Percentiles rank a stretch among this genome's conserved stretches.
These are phyloP conservation scores for Ctenicera cuprea DNA, from an alignment of 2,888 invertebrate genomes.

Conservation along the genomic window DNA sequence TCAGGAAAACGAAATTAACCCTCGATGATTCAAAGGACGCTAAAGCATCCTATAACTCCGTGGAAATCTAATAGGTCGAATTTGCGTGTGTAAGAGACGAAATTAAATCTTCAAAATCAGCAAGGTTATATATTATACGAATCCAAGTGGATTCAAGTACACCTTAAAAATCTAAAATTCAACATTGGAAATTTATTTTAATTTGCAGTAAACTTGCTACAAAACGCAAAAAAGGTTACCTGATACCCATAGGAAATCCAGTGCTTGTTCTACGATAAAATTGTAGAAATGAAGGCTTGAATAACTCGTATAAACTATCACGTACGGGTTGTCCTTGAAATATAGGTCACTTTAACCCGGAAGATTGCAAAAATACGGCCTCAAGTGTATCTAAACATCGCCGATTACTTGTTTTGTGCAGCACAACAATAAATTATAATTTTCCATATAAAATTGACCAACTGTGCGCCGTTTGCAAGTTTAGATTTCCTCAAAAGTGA, in stretches of 20 bases:
- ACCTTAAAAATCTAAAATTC: too few relatives aligned
- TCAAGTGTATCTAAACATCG: conserved; percentile 24
- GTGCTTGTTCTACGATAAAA: neutral
- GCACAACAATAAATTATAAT: neutral
- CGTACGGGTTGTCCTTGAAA: conserved; percentile 39
- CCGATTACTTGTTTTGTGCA: neutral
- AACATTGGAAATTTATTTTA: too few relatives aligned
- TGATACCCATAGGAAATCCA: conserved; percentile 6
- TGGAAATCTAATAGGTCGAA: too few relatives aligned
- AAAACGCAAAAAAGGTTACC: neutral
- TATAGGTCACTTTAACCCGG: conserved; percentile 38
- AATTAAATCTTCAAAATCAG: too few relatives aligned
- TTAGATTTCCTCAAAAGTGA: conserved; percentile 35
- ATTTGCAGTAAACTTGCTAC: neutral
- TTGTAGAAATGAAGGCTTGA: conserved; percentile 14
- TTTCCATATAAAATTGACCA: conserved; percentile 34
- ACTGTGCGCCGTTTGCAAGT: conserved; percentile 31
- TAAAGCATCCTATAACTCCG: too few relatives aligned
- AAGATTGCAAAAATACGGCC: conserved; percentile 38
- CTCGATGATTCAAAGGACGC: too few relatives aligned
- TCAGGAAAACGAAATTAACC: too few relatives aligned
- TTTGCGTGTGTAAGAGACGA: too few relatives aligned
- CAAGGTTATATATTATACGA: too few relatives aligned
- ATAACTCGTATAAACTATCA: conserved; percentile 14
- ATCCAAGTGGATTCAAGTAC: too few relatives aligned